A percentile compares a stretch with the other conserved stretches of the same genome.
phyloP scores from a whole-genome alignment of 2,888 invertebrate species.

The Axea sp. region DNA sequence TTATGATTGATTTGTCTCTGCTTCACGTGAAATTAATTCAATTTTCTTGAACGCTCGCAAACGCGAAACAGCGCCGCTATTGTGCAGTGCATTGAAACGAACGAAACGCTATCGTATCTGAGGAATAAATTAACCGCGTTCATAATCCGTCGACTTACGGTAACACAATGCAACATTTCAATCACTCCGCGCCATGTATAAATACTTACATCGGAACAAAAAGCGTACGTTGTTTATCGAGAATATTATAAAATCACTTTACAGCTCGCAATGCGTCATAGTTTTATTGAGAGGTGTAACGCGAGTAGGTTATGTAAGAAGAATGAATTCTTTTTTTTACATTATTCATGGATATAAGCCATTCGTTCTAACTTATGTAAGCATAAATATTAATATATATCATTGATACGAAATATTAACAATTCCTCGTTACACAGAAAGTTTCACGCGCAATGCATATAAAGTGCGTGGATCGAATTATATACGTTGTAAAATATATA shows the following conservation, averaged over 20 bases:
- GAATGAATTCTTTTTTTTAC: no score
- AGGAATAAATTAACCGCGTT: slow-evolving; percentile 40
- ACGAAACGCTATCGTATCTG: slow-evolving; percentile 26
- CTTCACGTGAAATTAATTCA: no score
- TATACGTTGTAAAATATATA: no score
- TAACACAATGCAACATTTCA: slow-evolving; percentile 44
- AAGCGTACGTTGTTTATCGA: slow-evolving; percentile 36
- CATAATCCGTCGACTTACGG: slow-evolving; percentile 23
- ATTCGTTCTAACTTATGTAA: no score
- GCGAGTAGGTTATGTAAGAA: neutral
- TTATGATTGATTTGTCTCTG: slow-evolving; percentile 2
- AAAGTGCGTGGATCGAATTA: no score
- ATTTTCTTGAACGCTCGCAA: no score
- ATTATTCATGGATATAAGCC: no score
- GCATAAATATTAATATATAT: no score
- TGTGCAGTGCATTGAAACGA: slow-evolving; percentile 21
- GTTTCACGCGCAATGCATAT: no score
- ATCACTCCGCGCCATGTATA: slow-evolving; percentile 20
- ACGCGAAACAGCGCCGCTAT: slow-evolving; percentile 12
- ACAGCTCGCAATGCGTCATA: neutral
- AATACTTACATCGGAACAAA: slow-evolving; percentile 40
- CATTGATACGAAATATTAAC: no score
- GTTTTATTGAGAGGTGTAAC: slow-evolving; percentile 1
- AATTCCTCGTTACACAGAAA: no score
- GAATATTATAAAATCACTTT: slow-evolving; percentile 43